These are phyloP conservation scores for Grallaria varia DNA, from an alignment of 2,113 vertebrate species.

Conservation along the genomic window DNA sequence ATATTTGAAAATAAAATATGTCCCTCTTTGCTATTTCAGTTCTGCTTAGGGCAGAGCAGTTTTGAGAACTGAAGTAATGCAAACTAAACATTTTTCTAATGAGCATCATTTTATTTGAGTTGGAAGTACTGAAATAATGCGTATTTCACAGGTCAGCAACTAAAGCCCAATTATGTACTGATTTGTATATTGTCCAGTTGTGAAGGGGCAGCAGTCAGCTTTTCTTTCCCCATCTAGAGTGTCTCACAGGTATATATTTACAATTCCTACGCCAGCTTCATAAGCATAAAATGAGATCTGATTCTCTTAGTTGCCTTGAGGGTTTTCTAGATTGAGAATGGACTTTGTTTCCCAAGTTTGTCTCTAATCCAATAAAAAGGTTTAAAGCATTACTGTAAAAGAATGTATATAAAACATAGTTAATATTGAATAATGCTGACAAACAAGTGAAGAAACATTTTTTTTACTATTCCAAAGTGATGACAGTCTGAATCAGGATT, in stretches of 20 bases:
- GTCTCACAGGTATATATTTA: constrained; percentile 52
- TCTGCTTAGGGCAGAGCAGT: not conserved
- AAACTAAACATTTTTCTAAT: constrained; percentile 45
- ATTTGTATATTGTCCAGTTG: constrained; percentile 39
- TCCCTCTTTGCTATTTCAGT: not conserved
- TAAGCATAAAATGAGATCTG: constrained; percentile 48
- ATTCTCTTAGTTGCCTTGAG: constrained; percentile 28
- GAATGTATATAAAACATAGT: constrained; percentile 8
- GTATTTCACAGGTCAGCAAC: constrained; percentile 55
- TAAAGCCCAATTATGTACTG: constrained; percentile 22
- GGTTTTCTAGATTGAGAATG: not conserved
- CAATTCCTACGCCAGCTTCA: constrained; percentile 8
- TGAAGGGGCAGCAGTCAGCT: constrained; percentile 40
- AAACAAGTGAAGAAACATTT: not conserved
- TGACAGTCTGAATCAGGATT: constrained; percentile 14
- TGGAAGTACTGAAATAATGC: constrained; percentile 18
- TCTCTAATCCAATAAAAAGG: constrained; percentile 38
- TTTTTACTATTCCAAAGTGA: not conserved
- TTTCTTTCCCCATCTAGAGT: constrained; percentile 32
- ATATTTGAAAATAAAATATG: not conserved
- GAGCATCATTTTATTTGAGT: constrained; percentile 49
- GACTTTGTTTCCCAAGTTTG: constrained; percentile 20
- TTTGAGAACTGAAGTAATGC: not conserved
- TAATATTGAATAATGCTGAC: constrained; percentile 19
- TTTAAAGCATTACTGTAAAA: constrained; percentile 14